Evolutionary conservation across 2,113 vertebrate genomes (phyloP).

Genomic region (Oryzias curvinotus): DNA sequence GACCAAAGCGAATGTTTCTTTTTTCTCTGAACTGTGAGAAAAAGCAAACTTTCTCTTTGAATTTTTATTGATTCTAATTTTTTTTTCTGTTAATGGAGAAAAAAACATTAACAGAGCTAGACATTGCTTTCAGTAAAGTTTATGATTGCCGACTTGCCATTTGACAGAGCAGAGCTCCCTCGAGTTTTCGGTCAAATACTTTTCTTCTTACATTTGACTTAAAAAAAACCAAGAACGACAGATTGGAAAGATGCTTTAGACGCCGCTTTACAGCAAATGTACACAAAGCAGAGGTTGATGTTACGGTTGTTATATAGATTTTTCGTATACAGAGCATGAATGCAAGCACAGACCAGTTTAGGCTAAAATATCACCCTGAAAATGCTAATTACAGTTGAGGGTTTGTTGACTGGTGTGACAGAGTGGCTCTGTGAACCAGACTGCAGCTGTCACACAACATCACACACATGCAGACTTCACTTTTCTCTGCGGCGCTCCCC

Average conservation of each 20-base stretch:
- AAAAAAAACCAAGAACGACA: background rate
- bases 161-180: no score
- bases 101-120: no score
- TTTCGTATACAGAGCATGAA: conserved; percentile 17
- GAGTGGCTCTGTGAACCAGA: conserved; percentile 42
- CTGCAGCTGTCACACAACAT: conserved; percentile 56
- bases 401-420: conserved; percentile 49
- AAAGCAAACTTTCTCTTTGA: no score
- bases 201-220: background rate
- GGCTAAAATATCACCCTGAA: conserved; percentile 36
- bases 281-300: conserved; percentile 1
- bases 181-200: no score
- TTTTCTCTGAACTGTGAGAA: no score
- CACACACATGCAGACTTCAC: conserved; percentile 50
- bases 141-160: no score
- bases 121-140: no score
- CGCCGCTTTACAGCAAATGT: background rate
- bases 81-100: no score
- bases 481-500: conserved; percentile 40
- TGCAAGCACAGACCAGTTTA: conserved; percentile 28
- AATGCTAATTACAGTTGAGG: conserved; percentile 47
- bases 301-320: background rate
- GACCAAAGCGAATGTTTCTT: no score
- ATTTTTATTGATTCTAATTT: no score
- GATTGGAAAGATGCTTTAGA: no score